Evolutionary conservation across 1,140 invertebrate species (phyloP).

Genomic region (Geopemphigus sp.): DNA sequence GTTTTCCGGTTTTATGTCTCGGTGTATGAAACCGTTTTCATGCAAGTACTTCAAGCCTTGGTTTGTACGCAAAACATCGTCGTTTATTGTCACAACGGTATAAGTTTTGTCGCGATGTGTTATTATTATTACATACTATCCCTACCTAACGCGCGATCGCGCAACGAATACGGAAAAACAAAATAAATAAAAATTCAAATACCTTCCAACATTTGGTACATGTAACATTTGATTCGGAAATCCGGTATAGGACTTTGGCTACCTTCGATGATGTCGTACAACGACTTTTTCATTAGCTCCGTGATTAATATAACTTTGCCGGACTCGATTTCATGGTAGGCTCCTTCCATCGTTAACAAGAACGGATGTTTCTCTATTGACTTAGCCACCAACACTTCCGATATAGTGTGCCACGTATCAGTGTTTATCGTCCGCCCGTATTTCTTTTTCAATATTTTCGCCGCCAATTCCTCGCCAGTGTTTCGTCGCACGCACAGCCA

Average conservation of each 20-base stretch:
- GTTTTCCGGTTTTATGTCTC: slow-evolving; percentile 71
- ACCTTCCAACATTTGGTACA: slow-evolving; percentile 63
- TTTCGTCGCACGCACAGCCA: slow-evolving; percentile 64
- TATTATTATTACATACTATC: too few relatives aligned
- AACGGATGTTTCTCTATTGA: background rate
- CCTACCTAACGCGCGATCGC: too few relatives aligned
- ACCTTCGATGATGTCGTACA: slow-evolving; percentile 65
- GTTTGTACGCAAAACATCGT: too few relatives aligned
- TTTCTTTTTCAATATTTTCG: slow-evolving; percentile 65
- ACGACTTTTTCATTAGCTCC: slow-evolving; percentile 70
- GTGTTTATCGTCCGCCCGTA: slow-evolving; percentile 56
- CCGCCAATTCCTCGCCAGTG: slow-evolving; percentile 61
- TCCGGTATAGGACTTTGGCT: slow-evolving; percentile 59
- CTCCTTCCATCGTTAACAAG: slow-evolving; percentile 47
- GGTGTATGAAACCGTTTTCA: slow-evolving; percentile 62
- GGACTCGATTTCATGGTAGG: slow-evolving; percentile 58
- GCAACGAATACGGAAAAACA: too few relatives aligned
- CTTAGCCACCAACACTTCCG: background rate
- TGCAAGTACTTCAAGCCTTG: slow-evolving; percentile 56
- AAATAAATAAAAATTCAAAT: slow-evolving; percentile 45
- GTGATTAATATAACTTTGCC: slow-evolving; percentile 64
- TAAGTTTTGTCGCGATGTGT: too few relatives aligned
- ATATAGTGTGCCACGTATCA: background rate
- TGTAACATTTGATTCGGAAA: slow-evolving; percentile 56
- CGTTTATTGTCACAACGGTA: too few relatives aligned